Base-by-base conservation (phyloP, 1,140 invertebrate genomes). In the Bombus huntii region DNA sequence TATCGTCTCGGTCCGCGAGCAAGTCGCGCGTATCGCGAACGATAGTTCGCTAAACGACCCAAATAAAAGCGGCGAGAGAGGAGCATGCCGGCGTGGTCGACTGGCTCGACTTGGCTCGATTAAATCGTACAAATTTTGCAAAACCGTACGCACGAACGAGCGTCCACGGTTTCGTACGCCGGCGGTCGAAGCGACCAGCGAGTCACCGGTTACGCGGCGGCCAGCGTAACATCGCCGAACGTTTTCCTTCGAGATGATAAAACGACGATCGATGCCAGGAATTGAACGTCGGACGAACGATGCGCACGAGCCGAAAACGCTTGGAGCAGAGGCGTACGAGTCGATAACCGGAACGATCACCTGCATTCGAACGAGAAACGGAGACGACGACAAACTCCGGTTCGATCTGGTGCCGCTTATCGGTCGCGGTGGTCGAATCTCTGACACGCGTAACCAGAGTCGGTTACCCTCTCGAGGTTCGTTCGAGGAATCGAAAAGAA, bases 301-400 rank as follows among this genome's bases (percentile, higher is more conserved):
- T 59, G n/a, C 75, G 57, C n/a, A 76, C 59, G 74, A 37, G 74
- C 44, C 31, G 28, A 57, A 59, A 76, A 71, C 37, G 37, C 4
- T 28, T 5, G 37, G 68, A 39, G 53, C 6, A 62, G 47, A 42
- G 22, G 39, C 28, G 57, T 37, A 9, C 22, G 15, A 65, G 59
- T 79, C 62, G 31, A 37, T 79, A 79, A 79, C 76, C 76, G 76
- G 76, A 39, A 79, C 76, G 76, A 66, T 79, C 39, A 79, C 76
- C 65, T 65, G 59, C 70, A 15, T 71, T n/a, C 66, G 37, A 62
- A 18, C 70, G 25, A 39, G 53, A 39, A 75, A 75, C 47, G 22
- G 42, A 57, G 73, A 57, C 42, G 18, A 31, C 42, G 31, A 53
- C 28, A 2, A 1, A n/a, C 12, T n/a, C 3, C 28, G 12, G 44